Evolutionary conservation across 2,797 vertebrate genomes (phyloP).

Genomic region (Leptodactylus fallax): DNA sequence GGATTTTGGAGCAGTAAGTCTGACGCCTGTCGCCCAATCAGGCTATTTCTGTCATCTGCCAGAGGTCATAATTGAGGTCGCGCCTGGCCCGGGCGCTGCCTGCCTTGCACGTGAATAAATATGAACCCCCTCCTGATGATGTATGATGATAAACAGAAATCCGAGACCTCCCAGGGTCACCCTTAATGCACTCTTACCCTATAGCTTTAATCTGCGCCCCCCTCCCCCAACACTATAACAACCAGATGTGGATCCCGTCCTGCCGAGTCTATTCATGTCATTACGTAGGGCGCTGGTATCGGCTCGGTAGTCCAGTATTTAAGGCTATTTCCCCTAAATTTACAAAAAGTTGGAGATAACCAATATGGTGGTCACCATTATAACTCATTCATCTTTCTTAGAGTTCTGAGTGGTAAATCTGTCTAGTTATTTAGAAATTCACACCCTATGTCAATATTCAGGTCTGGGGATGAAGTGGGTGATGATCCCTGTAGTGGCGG

Average conservation of each 20-base stretch:
- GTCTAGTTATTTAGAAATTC: neutral
- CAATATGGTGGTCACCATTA: neutral
- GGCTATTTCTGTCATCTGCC: constrained; percentile 23
- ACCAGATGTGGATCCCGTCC: constrained; percentile 4
- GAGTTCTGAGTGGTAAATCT: neutral
- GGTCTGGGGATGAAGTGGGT: neutral
- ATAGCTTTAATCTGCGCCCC: constrained; percentile 15
- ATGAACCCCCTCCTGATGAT: constrained; percentile 43
- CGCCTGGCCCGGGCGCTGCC: neutral
- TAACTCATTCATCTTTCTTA: neutral
- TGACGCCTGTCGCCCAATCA: constrained; percentile 23
- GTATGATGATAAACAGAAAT: constrained; percentile 52
- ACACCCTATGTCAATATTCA: too few relatives aligned
- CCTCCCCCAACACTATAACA: neutral
- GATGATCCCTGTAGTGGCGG: neutral
- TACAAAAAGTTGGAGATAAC: neutral
- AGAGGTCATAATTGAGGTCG: neutral
- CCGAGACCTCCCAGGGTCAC: constrained; percentile 51
- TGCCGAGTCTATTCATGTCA: neutral
- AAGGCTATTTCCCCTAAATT: neutral
- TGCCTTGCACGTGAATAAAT: constrained; percentile 48
- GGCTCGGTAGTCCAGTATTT: too few relatives aligned
- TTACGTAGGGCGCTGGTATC: neutral
- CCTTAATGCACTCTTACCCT: neutral
- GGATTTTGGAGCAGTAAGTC: constrained; percentile 41